Evolutionary conservation across 2,113 vertebrate genomes (phyloP).

Genomic region (Pedionomus torquatus): DNA sequence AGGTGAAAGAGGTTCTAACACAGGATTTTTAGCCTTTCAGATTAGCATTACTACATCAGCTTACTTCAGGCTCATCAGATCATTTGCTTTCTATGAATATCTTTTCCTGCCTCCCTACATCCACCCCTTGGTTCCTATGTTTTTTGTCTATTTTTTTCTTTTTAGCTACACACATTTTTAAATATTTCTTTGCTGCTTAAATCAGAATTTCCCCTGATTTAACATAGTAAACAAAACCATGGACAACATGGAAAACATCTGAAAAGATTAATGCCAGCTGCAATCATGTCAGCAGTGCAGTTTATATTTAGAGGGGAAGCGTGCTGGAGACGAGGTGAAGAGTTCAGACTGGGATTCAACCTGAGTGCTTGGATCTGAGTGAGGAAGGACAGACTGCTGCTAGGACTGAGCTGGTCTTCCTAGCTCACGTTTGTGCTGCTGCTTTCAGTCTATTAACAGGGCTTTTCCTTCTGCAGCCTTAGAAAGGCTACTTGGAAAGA

Average conservation of each 20-base stretch:
- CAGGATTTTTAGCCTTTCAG: neutral
- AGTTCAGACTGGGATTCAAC: slow-evolving; percentile 59
- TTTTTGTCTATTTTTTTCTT: neutral
- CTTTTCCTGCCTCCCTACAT: neutral
- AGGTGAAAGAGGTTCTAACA: neutral
- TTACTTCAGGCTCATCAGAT: neutral
- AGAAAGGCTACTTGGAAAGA: neutral
- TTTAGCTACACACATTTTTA: neutral
- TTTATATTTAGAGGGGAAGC: slow-evolving; percentile 67
- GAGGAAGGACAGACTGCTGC: neutral
- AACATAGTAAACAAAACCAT: slow-evolving; percentile 54
- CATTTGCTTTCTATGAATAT: neutral
- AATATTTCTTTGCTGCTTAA: slow-evolving; percentile 1
- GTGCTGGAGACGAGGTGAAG: slow-evolving; percentile 63
- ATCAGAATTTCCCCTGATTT: neutral
- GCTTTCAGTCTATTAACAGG: neutral
- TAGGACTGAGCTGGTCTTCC: neutral
- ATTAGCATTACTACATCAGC: neutral
- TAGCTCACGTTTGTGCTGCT: neutral
- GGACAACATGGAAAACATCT: slow-evolving; percentile 62
- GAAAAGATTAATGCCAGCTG: slow-evolving; percentile 65
- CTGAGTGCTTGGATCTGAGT: neutral
- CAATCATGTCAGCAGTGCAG: slow-evolving; percentile 48
- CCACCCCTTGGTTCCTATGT: neutral
- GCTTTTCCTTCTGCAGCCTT: neutral